phyloP scores from a whole-genome alignment of 2,113 vertebrate species.

The Mirounga angustirostris region DNA sequence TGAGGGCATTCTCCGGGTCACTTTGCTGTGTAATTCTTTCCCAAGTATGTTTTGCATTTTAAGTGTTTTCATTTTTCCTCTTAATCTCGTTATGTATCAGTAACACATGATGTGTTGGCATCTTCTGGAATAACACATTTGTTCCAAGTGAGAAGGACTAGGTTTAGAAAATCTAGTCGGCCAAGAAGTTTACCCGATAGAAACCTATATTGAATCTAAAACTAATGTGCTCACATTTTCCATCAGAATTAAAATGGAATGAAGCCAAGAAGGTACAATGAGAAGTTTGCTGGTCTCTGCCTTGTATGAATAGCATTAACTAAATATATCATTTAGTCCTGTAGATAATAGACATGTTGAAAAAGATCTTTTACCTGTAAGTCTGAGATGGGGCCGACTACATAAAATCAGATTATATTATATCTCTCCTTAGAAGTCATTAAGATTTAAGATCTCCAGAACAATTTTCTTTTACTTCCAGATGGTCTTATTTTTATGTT shows the following conservation, averaged over 20 bases:
- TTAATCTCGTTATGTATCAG: conserved; percentile 78
- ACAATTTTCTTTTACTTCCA: neutral
- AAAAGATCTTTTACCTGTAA: neutral
- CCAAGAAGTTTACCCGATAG: conserved; percentile 50
- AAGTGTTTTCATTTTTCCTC: conserved; percentile 53
- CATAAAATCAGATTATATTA: neutral
- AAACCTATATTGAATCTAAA: conserved; percentile 48
- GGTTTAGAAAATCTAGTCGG: conserved; percentile 49
- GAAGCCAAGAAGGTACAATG: neutral
- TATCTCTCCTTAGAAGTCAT: neutral
- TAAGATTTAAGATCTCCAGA: neutral
- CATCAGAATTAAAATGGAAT: conserved; percentile 49
- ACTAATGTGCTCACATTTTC: conserved; percentile 30
- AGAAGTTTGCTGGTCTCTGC: neutral
- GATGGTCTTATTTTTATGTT: conserved; percentile 2
- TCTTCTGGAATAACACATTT: conserved; percentile 73
- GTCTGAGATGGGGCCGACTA: neutral
- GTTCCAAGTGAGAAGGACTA: conserved; percentile 73
- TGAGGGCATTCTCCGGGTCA: neutral
- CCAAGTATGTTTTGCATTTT: conserved; percentile 72
- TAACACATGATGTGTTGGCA: conserved; percentile 64
- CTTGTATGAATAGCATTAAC: neutral
- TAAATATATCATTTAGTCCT: neutral
- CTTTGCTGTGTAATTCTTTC: conserved; percentile 37
- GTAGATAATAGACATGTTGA: neutral